Conservation (phyloP, 2,797 vertebrate genomes). For the Eulemur rubriventer region DNA sequence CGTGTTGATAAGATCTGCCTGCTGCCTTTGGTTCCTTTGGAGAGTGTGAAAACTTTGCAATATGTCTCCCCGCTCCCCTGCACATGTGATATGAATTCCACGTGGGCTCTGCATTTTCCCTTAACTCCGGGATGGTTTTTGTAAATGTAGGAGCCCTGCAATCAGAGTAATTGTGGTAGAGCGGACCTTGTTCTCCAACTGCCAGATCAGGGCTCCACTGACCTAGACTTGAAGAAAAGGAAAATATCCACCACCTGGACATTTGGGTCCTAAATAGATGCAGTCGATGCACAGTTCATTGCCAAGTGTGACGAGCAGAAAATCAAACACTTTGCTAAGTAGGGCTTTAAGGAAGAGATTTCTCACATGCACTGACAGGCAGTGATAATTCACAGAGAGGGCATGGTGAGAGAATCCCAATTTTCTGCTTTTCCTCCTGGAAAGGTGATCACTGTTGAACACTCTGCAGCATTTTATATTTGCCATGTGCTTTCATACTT, state of each 20-base stretch:
- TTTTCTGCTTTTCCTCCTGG: background rate
- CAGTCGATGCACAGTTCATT: background rate
- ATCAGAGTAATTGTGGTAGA: background rate
- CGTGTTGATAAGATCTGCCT: fast-evolving
- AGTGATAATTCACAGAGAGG: background rate
- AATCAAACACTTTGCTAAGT: background rate
- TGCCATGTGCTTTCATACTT: background rate
- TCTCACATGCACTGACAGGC: background rate
- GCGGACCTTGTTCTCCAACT: background rate
- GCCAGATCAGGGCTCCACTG: background rate
- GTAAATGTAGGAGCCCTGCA: background rate
- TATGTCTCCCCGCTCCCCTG: fast-evolving
- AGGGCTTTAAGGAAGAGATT: background rate
- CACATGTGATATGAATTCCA: fast-evolving
- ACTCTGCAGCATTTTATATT: background rate
- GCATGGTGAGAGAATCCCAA: background rate
- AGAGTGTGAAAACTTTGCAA: background rate
- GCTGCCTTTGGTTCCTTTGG: background rate
- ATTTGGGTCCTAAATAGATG: background rate
- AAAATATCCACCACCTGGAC: background rate
- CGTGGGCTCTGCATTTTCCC: background rate
- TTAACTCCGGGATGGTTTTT: background rate
- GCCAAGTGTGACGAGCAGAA: background rate
- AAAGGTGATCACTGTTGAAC: background rate
- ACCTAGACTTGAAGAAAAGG: background rate